Evolutionary conservation across 2,888 invertebrate genomes (phyloP).

Genomic region (Lingula anatina): DNA sequence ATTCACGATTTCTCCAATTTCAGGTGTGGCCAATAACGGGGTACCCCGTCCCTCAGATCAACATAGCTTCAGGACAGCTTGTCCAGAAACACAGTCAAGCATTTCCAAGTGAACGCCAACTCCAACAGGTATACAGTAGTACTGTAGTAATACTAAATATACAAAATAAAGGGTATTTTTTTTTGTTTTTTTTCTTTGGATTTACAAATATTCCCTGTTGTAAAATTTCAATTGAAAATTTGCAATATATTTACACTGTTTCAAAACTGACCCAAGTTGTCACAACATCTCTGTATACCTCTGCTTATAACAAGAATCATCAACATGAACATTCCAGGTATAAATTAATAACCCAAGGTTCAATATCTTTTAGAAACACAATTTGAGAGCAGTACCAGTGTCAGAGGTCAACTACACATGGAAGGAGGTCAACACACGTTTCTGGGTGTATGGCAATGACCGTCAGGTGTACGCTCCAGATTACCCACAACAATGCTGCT

Average conservation of each 20-base stretch:
- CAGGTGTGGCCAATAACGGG: conserved; percentile 29
- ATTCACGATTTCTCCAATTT: too few species aligned
- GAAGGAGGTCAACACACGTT: conserved; percentile 18
- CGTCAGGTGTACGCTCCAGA: conserved; percentile 24
- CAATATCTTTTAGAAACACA: conserved; percentile 24
- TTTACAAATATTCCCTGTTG: not conserved
- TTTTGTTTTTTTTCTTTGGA: not conserved
- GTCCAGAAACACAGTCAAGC: conserved; percentile 20
- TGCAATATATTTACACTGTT: too few species aligned
- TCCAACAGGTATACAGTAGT: conserved; percentile 23
- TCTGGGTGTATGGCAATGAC: conserved; percentile 38
- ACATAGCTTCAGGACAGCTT: conserved; percentile 22
- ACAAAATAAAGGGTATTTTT: too few species aligned
- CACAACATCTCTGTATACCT: too few species aligned
- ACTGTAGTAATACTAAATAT: too few species aligned
- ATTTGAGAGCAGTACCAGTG: conserved; percentile 29
- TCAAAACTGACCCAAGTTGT: too few species aligned
- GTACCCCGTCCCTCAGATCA: conserved; percentile 28
- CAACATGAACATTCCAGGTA: too few species aligned
- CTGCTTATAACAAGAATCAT: too few species aligned
- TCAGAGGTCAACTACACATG: conserved; percentile 30
- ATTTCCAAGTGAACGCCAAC: conserved; percentile 13
- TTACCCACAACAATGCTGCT: conserved; percentile 38
- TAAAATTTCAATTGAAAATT: too few species aligned
- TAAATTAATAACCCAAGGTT: not conserved